These are phyloP conservation scores for Entomobrya multifasciata DNA, from an alignment of 2,888 invertebrate genomes.

Conservation along the genomic window DNA sequence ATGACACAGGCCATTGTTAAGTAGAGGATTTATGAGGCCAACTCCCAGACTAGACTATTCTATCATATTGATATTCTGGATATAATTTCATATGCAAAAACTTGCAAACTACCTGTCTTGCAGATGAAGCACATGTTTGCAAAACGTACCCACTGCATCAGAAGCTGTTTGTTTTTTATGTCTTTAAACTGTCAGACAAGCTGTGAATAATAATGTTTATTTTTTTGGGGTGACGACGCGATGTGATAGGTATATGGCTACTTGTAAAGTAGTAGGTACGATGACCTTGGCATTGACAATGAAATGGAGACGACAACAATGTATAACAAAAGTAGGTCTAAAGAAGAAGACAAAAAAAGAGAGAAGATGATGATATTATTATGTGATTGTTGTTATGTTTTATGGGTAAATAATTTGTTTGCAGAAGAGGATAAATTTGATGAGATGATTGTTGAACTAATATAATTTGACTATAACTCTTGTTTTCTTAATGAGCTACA, in stretches of 20 bases:
- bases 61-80: not conserved
- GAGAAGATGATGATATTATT: not conserved
- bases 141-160: too few relatives aligned
- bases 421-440: not conserved
- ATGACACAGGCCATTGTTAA: conserved; percentile 4
- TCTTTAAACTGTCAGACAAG: not conserved
- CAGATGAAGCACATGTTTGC: not conserved
- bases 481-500: not conserved
- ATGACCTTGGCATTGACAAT: conserved; percentile 61
- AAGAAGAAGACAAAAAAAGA: too few relatives aligned
- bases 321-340: conserved; percentile 46
- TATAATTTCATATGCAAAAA: not conserved
- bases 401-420: conserved; percentile 39
- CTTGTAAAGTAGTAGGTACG: not conserved
- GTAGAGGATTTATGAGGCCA: conserved; percentile 52
- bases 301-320: conserved; percentile 60
- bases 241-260: too few relatives aligned
- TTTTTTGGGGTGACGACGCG: too few relatives aligned
- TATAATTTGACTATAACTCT: not conserved
- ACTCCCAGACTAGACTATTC: conserved; percentile 30
- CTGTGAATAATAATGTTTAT: not conserved
- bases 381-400: conserved; percentile 31
- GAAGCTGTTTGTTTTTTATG: too few relatives aligned
- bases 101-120: not conserved
- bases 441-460: not conserved